Evolutionary conservation across 2,888 invertebrate genomes (phyloP), one percentile per base, ranked within the genome.

Genomic region (Autographa gamma): DNA sequence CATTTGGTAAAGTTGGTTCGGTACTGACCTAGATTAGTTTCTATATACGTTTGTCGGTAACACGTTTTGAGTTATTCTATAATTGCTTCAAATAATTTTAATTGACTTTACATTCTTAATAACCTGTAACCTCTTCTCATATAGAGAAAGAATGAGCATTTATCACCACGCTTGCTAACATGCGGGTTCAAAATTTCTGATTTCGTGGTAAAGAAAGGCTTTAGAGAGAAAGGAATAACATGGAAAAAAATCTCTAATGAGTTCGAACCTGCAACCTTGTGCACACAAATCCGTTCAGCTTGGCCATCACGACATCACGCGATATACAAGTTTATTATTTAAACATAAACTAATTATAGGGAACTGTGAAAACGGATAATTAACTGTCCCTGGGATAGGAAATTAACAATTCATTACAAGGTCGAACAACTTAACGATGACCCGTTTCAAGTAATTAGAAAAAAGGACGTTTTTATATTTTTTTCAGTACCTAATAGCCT

Each of bases 331-430:
- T 25, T 56, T 13, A 56, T 56, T 56, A 54, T 54, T 48, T 54
- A 56, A 25, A 13, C 25, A 25, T 19, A 56, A 56, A 19, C 13
- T 19, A 56, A 56, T 19, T 25, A 56, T 25, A 25, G 54, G 54
- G 25, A 56, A 56, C 54, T 56, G 54, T 25, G 19, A 56, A 56
- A 56, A 56, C 25, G 25, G 19, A 58, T 69, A 70, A 79, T 74
- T 77, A 73, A 65, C 69, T 63, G 58, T 14, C 38, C 16, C 48
- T 18, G 64, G 65, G 67, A 58, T 69, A 65, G 64, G 58, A 31
- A 62, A 77, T 77, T 77, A 77, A 65, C 52, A 65, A 77, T 77
- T 77, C 67, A 77, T 63, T 67, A 7, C 16, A 31, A 34, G 77
- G 77, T 65, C 66, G 38, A 69, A 63, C 74, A 19, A 41, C 65